Conservation (phyloP, 2,888 invertebrate genomes). For the Anarsia innoxiella region DNA sequence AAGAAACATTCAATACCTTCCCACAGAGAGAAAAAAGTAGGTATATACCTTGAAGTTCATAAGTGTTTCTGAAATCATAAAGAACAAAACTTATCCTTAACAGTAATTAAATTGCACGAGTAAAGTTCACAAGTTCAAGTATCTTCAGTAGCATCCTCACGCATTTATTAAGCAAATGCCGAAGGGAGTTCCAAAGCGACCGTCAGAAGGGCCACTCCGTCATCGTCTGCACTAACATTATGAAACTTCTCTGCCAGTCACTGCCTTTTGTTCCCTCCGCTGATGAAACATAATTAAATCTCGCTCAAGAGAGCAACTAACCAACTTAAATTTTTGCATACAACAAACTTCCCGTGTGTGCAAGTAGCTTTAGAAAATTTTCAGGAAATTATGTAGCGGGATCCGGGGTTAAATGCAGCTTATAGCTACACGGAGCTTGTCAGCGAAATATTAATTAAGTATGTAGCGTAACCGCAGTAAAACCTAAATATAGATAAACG, state of each 20-base stretch:
- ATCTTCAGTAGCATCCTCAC: background rate
- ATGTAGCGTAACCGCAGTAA: background rate
- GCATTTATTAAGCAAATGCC: slow-evolving; percentile 6
- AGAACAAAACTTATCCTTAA: too few relatives aligned
- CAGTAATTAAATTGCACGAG: too few relatives aligned
- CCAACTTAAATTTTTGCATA: too few relatives aligned
- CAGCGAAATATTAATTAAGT: background rate
- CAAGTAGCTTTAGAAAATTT: background rate
- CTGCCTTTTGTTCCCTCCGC: slow-evolving; percentile 1
- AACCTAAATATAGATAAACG: too few relatives aligned
- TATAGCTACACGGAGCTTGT: background rate
- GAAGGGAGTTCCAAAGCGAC: background rate
- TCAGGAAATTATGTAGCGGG: background rate
- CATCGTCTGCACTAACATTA: slow-evolving; percentile 1
- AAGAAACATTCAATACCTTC: too few relatives aligned
- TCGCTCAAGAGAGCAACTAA: slow-evolving; percentile 2
- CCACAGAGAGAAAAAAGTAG: too few relatives aligned
- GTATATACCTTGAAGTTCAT: too few relatives aligned
- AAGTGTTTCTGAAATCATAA: too few relatives aligned
- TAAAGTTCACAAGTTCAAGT: too few relatives aligned
- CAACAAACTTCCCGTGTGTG: background rate
- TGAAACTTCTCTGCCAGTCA: slow-evolving; percentile 8
- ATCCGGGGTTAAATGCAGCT: background rate
- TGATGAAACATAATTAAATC: slow-evolving; percentile 6
- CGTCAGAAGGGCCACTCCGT: background rate